Base-by-base conservation (phyloP, 2,797 vertebrate genomes). In the Scleropages formosus region DNA sequence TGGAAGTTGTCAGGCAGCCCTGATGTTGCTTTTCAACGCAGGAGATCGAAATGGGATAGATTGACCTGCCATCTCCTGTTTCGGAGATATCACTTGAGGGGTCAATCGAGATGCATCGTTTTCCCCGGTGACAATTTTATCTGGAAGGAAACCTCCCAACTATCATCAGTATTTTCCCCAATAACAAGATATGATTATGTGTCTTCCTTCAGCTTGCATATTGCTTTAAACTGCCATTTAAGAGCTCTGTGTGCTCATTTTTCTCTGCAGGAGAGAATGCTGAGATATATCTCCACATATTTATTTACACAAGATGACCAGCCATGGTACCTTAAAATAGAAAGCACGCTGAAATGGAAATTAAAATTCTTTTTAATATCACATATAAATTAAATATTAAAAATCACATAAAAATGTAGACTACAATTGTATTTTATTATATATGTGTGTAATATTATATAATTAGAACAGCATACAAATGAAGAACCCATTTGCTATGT, bases 171-270 rank as follows among this genome's bases (percentile, higher is more conserved):
- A 58, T 22, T 53, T n/a, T 56, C 18, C 20, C 16, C 13, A 56
- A 70, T 39, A 24, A 70, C 1, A 2, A 56, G 9, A 18, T 13
- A 56, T 10, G 13, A 56, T 56, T 18, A 18, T 12, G 12, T 12
- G 49, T 11, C 26, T 31, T 70, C 20, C 53, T 56, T 11, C 53
- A 56, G 46, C 46, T 49, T 7, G 31, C 39, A 10, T 67, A 20
- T 22, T 60, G n/a, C 65, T 67, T 68, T 51, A 46, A 46, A 49
- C 47, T 68, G 20, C 46, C 22, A 68, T 47, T 47, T 20, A 47
- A 12, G 16, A 72, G 15, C 63, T 70, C 20, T 16, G 39, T 46
- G 13, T 24, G 31, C n/a, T n/a, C n/a, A 60, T 62, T 73, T 62
- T 72, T 49, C 59, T 24, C 60, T 51, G 64, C 16, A 16, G 39